Base-by-base conservation (phyloP, 2,113 vertebrate species). In the Narcine bancroftii region DNA sequence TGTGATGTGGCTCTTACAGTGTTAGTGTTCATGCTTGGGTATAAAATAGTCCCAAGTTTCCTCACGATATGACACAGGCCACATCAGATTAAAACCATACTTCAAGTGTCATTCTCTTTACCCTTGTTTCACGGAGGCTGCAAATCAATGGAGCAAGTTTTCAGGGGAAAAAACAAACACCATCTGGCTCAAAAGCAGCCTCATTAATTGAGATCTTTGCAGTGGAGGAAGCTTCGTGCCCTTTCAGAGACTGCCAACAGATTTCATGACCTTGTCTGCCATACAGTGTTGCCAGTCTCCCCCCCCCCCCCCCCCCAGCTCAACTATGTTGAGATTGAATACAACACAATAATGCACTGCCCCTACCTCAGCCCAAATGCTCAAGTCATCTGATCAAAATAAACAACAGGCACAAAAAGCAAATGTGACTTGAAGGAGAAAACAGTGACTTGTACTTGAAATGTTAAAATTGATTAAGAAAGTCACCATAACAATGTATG, bases 191-290 rank as follows among this genome's bases (percentile, higher is more conserved):
- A 15, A 33, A 56, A 60, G 33, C 33, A 36, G 81, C 33, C 53
- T 87, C 81, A 60, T 63, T 60, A 87, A 60, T 60, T 85, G n/a
- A 36, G 63, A 26, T 19, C 60, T 69, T 91, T 91, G 36, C 6
- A 13, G 60, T 69, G 24, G 65, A 91, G 45, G 45, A 91, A 91
- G 65, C 15, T 91, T 69, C 39, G 42, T 19, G 39, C 13, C 60
- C 89, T 69, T 91, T 91, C 87, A 91, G 65, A 33, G 89, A 42
- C 42, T 69, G 65, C 89, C 65, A 69, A 69, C 29, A 69, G 89
- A 69, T 91, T 91, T 47, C 39, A 47, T 42, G 26, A 65, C 89
- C 65, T 71, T 33, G 65, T 9, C 71, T 47, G 65, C 89, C 65
- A 45, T 29, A 69, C 65, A 42, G n/a, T 66, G 21, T 66, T 89